Percentiles rank a stretch among this genome's conserved stretches.
These are phyloP conservation scores for Taurulus bubalis DNA, from an alignment of 2,113 vertebrate species.

Conservation along the genomic window DNA sequence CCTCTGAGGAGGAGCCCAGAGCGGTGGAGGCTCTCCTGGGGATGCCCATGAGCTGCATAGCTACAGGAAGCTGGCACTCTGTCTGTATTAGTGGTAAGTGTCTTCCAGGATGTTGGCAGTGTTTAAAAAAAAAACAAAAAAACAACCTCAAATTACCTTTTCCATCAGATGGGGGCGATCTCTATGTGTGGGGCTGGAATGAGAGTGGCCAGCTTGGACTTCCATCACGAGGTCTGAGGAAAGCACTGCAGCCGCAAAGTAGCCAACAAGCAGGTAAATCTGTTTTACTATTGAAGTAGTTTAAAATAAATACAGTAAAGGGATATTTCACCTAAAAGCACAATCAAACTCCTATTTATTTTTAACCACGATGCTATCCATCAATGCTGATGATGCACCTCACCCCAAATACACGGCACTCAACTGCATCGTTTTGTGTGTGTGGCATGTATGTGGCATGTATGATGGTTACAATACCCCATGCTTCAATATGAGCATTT, in stretches of 20 bases:
- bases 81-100: slow-evolving; percentile 88
- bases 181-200: slow-evolving; percentile 98
- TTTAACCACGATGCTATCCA: not conserved
- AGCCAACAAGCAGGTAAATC: slow-evolving; percentile 54
- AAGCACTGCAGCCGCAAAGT: slow-evolving; percentile 31
- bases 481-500: not conserved
- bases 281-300: not conserved
- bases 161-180: slow-evolving; percentile 86
- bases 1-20: slow-evolving; percentile 84
- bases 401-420: not conserved
- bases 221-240: slow-evolving; percentile 81
- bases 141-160: not conserved
- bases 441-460: not conserved
- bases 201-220: slow-evolving; percentile 93
- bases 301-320: not conserved
- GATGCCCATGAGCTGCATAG: slow-evolving; percentile 83
- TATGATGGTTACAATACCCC: not conserved
- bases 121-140: not conserved
- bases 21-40: slow-evolving; percentile 90
- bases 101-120: not conserved
- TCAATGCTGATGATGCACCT: not conserved
- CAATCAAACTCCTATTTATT: not conserved
- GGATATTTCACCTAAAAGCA: not conserved
- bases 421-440: not conserved
- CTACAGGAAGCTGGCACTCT: slow-evolving; percentile 93